Evolutionary conservation across 2,888 invertebrate species (phyloP).

Genomic region (Leptinotarsa tumamoca): DNA sequence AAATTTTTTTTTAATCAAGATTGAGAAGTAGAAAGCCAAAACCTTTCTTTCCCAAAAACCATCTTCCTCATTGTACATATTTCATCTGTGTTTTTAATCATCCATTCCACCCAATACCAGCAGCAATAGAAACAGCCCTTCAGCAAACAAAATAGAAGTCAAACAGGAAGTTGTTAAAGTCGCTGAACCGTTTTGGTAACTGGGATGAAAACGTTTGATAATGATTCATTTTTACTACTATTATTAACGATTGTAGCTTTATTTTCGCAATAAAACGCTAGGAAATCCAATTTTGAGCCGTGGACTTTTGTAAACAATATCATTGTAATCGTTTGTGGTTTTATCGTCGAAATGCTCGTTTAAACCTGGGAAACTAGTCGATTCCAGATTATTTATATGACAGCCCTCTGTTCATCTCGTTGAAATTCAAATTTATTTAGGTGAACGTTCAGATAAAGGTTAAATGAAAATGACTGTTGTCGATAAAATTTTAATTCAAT

Average conservation of each 20-base stretch:
- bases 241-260: conserved; percentile 25
- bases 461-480: conserved; percentile 38
- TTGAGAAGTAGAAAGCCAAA: too few relatives aligned
- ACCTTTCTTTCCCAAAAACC: too few relatives aligned
- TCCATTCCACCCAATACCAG: neutral
- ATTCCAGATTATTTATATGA: conserved; percentile 41
- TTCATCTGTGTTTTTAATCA: neutral
- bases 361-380: conserved; percentile 38
- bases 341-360: conserved; percentile 37
- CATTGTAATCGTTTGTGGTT: conserved; percentile 38
- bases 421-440: conserved; percentile 35
- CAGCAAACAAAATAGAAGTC: neutral
- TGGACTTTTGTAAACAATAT: conserved; percentile 38
- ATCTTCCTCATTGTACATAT: too few relatives aligned
- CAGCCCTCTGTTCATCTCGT: conserved; percentile 22
- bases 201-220: conserved; percentile 19
- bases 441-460: conserved; percentile 30
- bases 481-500: conserved; percentile 40
- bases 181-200: conserved; percentile 16
- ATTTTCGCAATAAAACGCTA: conserved; percentile 30
- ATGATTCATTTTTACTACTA: conserved; percentile 31
- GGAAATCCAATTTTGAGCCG: conserved; percentile 36
- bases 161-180: conserved; percentile 19
- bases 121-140: neutral
- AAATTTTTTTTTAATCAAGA: too few relatives aligned